Base-by-base conservation (phyloP, 2,797 vertebrate genomes). In the Otolemur crassicaudatus region DNA sequence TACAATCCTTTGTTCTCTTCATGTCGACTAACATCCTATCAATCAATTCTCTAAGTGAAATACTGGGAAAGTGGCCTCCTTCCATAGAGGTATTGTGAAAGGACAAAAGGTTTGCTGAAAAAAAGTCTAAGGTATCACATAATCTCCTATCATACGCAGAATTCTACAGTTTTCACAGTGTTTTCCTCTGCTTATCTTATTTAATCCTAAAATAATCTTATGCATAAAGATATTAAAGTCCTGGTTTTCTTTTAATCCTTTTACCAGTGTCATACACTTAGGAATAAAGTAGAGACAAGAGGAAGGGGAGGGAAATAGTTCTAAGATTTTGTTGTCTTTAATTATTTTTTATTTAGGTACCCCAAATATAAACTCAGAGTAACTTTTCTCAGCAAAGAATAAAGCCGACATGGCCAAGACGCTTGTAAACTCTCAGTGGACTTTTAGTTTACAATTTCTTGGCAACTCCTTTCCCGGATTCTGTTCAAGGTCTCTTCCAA, bases 401-500 rank as follows among this genome's bases (percentile, higher is more conserved):
- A 65, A 87, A 60, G 27, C 4, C n/a, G 31, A 67, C 14, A 85
- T 93, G 95, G 49, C 67, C 81, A 87, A 95, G 53, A 85, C 34
- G 16, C 25, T 92, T 77, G 19, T 34, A 76, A 92, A 77, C 8
- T 63, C 87, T 92, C 73, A 53, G 31, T 46, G 60, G 37, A 72
- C 19, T 91, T 95, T 69, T 61, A 92, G 13, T 67, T 79, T 72
- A 63, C 46, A 81, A 46, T 93, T 81, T 93, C 63, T 79, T 46
- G 65, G 73, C 27, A 92, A 53, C n/a, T 73, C 87, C 43, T 31
- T 96, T 97, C 61, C 75, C 83, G 37, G 65, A 65, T 96, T 94
- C 40, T 69, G 22, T 87, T 82, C 61, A 86, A 86, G 43, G 10
- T 77, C 49, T 82, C 58, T 88, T 92, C 77, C n/a, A 91, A 34